These are phyloP conservation scores for Alauda arvensis DNA, from an alignment of 2,797 vertebrate genomes.

Conservation along the genomic window DNA sequence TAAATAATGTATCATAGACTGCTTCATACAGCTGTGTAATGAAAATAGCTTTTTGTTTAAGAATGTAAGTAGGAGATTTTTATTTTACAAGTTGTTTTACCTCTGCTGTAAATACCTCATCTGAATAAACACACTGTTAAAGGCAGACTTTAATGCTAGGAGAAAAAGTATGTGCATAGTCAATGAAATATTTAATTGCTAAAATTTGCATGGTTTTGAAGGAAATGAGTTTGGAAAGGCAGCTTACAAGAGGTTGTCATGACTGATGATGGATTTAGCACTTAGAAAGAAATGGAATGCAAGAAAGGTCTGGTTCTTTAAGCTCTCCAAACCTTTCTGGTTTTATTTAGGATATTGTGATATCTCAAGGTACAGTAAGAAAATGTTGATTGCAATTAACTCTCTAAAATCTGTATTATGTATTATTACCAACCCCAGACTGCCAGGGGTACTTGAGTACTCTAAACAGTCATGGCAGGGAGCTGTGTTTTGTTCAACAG, in stretches of 20 bases:
- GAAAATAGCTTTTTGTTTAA: neutral
- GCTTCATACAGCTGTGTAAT: neutral
- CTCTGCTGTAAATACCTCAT: neutral
- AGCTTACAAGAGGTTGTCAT: neutral
- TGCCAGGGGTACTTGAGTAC: neutral
- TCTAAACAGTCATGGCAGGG: neutral
- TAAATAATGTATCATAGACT: neutral
- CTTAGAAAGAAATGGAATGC: neutral
- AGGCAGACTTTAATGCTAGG: neutral
- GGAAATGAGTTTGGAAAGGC: neutral
- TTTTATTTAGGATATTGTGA: neutral
- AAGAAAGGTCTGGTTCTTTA: neutral
- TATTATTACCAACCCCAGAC: neutral
- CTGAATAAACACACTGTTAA: neutral
- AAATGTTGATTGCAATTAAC: neutral
- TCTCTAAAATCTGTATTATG: neutral
- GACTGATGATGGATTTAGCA: neutral
- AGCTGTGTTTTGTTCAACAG: neutral
- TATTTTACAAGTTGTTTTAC: neutral
- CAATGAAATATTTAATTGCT: neutral
- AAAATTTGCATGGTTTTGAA: neutral
- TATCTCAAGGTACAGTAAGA: neutral
- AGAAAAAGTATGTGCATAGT: neutral
- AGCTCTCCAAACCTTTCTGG: neutral
- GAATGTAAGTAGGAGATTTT: neutral